Conservation (phyloP, 2,888 invertebrate species). For the Trachelus stipa region DNA sequence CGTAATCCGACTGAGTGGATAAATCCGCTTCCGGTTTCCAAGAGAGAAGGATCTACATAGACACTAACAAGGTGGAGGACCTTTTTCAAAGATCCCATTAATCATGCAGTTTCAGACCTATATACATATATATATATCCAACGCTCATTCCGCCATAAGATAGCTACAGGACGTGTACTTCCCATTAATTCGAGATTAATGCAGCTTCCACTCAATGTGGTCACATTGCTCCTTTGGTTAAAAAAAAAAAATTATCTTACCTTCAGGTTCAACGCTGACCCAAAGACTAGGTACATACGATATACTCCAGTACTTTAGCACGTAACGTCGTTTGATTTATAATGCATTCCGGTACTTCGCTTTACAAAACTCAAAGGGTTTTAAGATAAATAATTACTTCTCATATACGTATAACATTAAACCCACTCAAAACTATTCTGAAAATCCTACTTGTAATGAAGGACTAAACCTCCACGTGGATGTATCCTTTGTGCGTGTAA, state of each 20-base stretch:
- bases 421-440: background rate
- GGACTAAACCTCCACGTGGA: background rate
- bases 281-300: background rate
- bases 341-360: slow-evolving; percentile 24
- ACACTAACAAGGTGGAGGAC: background rate
- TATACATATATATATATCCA: background rate
- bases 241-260: background rate
- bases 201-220: background rate
- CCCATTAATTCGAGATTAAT: background rate
- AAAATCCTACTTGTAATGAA: background rate
- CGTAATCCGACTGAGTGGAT: background rate
- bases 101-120: background rate
- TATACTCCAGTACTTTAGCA: background rate
- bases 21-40: background rate
- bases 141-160: background rate
- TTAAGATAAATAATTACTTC: slow-evolving; percentile 34
- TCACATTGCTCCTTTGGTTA: background rate
- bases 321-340: slow-evolving; percentile 34
- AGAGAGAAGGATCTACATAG: background rate
- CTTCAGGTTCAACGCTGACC: background rate
- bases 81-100: background rate
- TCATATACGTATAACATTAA: background rate
- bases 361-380: slow-evolving; percentile 30
- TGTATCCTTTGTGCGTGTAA: background rate
- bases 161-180: background rate